Conservation (phyloP, 2,797 vertebrate species). For the Cossypha caffra region DNA sequence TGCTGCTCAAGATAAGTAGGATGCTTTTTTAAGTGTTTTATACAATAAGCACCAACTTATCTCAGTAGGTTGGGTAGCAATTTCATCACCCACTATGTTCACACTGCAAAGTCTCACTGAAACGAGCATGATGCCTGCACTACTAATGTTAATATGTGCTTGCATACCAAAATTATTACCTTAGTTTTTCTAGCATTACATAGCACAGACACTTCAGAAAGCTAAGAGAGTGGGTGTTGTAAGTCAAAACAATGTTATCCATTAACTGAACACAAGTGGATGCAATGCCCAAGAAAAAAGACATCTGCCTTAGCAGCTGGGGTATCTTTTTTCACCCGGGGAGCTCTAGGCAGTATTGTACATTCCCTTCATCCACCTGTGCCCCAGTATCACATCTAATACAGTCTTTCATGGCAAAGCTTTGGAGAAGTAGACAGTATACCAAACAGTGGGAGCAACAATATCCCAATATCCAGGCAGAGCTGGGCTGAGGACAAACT, state of each 20-base stretch:
- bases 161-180: neutral
- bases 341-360: neutral
- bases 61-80: neutral
- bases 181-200: neutral
- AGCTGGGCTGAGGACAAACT: conserved; percentile 26
- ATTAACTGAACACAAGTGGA: neutral
- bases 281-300: neutral
- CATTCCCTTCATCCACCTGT: neutral
- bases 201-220: neutral
- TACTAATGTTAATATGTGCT: neutral
- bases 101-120: neutral
- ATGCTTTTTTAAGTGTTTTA: neutral
- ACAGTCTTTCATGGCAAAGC: neutral
- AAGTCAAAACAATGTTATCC: neutral
- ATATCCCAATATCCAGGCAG: neutral
- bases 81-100: neutral
- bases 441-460: neutral
- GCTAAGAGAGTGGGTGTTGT: neutral
- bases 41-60: neutral
- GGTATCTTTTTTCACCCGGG: neutral
- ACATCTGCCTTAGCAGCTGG: neutral
- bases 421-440: neutral
- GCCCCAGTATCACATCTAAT: neutral
- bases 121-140: neutral
- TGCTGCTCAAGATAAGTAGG: neutral